These are phyloP conservation scores for Mareca penelope DNA, from an alignment of 2,797 vertebrate genomes.

Conservation along the genomic window DNA sequence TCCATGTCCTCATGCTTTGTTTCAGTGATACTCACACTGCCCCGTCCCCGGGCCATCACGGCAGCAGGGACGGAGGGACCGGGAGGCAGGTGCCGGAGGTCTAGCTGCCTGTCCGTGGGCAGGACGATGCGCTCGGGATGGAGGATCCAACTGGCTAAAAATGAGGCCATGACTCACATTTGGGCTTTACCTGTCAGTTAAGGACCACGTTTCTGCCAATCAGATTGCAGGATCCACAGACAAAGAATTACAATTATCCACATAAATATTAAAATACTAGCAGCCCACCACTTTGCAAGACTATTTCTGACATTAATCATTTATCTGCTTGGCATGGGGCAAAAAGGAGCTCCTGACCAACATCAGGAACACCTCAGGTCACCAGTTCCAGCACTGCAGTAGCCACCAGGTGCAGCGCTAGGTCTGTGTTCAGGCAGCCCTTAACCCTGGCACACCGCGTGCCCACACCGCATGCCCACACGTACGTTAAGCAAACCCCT, in stretches of 20 bases:
- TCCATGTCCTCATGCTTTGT: rapidly evolving
- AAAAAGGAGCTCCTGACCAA: not conserved
- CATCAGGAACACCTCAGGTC: not conserved
- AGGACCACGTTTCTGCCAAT: not conserved
- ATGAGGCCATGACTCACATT: not conserved
- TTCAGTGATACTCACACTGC: not conserved
- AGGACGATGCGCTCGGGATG: not conserved
- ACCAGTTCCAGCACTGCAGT: too few species aligned
- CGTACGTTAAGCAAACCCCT: not conserved
- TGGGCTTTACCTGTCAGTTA: constrained; percentile 21
- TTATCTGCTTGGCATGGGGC: not conserved
- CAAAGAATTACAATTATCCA: constrained; percentile 7
- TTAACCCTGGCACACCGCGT: rapidly evolving
- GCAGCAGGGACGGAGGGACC: not conserved
- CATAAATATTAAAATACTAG: not conserved
- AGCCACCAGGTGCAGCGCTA: not conserved
- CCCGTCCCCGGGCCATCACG: rapidly evolving
- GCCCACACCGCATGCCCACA: rapidly evolving
- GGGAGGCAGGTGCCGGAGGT: not conserved
- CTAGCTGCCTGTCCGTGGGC: not conserved
- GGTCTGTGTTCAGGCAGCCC: not conserved
- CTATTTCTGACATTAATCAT: not conserved
- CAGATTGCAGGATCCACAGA: constrained; percentile 28
- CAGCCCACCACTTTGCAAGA: not conserved
- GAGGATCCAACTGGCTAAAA: constrained; percentile 6